Evolutionary conservation across 2,888 invertebrate species (phyloP).

Genomic region (Polyploca ridens): DNA sequence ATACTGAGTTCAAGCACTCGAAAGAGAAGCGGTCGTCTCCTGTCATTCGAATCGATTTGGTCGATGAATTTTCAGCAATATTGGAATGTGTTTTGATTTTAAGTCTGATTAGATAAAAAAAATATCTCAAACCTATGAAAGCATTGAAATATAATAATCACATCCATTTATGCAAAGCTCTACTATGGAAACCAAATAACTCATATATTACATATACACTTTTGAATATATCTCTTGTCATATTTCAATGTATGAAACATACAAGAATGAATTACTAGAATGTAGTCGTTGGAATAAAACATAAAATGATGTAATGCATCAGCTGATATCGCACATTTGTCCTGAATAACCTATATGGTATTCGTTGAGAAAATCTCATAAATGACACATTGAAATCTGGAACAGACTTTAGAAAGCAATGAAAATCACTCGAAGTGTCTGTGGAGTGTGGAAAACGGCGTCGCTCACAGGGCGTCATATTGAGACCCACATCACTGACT

Average conservation of each 20-base stretch:
- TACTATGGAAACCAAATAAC: no score
- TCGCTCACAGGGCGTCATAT: conserved; percentile 48
- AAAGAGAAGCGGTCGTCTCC: conserved; percentile 19
- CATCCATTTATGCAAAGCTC: no score
- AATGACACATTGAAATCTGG: not conserved
- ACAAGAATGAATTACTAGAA: no score
- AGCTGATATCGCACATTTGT: no score
- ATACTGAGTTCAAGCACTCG: conserved; percentile 25
- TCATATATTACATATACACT: no score
- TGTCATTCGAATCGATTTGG: conserved; percentile 23
- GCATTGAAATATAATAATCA: not conserved
- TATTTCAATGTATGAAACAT: no score
- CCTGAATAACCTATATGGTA: not conserved
- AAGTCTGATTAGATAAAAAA: not conserved
- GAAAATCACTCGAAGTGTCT: conserved; percentile 52
- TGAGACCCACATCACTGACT: conserved; percentile 48
- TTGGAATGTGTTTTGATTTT: conserved; percentile 17
- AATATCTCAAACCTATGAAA: not conserved
- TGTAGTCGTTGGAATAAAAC: no score
- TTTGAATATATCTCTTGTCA: no score
- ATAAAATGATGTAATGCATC: no score
- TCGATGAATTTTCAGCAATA: conserved; percentile 21
- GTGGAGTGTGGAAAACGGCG: conserved; percentile 23
- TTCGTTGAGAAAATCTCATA: not conserved
- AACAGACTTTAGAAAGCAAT: conserved; percentile 52